Evolutionary conservation across 2,888 invertebrate genomes (phyloP).

Genomic region (Himalopsyche tibetana): DNA sequence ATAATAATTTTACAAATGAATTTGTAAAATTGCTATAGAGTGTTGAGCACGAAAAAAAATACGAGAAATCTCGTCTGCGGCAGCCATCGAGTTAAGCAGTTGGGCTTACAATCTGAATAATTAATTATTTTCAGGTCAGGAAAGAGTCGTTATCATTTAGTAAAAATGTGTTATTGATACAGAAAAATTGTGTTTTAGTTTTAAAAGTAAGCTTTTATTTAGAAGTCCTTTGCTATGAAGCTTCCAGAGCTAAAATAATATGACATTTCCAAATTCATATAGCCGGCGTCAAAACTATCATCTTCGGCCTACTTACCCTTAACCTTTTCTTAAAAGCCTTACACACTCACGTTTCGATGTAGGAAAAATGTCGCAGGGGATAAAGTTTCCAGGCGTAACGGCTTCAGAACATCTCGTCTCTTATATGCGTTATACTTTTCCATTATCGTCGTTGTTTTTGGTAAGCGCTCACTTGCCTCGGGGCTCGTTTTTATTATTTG

Average conservation of each 20-base stretch:
- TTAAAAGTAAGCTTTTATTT: too few species aligned
- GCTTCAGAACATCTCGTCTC: constrained; percentile 53
- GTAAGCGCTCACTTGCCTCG: constrained; percentile 36
- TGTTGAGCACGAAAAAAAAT: too few species aligned
- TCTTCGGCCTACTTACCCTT: constrained; percentile 16
- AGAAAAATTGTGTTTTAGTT: too few species aligned
- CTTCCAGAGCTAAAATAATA: background rate
- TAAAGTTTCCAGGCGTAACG: constrained; percentile 40
- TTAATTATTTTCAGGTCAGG: too few species aligned
- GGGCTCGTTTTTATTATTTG: constrained; percentile 49
- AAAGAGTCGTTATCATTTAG: too few species aligned
- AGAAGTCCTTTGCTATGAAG: too few species aligned
- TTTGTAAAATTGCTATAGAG: too few species aligned
- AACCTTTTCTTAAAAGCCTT: constrained; percentile 40
- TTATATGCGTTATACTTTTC: constrained; percentile 61
- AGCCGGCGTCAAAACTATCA: background rate
- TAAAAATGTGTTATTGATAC: too few species aligned
- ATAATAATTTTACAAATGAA: too few species aligned
- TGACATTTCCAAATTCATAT: background rate
- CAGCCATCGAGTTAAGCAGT: too few species aligned
- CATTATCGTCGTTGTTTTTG: constrained; percentile 61
- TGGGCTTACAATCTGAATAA: too few species aligned
- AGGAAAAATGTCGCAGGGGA: constrained; percentile 50
- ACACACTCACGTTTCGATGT: constrained; percentile 47
- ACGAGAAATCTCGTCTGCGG: too few species aligned